phyloP scores from a whole-genome alignment of 30 jellyfish, hydroid and myxozoan species.

The Mastigias papua region DNA sequence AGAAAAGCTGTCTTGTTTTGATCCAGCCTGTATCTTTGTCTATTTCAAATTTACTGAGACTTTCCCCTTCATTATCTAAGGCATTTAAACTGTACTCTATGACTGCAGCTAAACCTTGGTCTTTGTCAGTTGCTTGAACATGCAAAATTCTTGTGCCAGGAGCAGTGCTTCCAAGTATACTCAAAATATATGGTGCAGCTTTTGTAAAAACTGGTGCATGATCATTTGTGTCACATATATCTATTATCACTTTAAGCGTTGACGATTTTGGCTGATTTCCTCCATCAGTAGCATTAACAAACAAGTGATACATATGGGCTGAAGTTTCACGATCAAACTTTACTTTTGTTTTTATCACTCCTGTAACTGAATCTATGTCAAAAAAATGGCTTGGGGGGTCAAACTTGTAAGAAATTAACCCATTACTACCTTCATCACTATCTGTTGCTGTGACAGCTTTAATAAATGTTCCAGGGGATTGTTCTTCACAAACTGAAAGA shows the following conservation, averaged over 20 bases:
- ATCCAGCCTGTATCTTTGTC: conserved; percentile 78
- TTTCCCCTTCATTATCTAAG: conserved; percentile 32
- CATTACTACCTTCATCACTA: conserved; percentile 89
- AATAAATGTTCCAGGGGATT: conserved; percentile 88
- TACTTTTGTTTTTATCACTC: conserved; percentile 76
- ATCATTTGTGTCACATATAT: conserved; percentile 84
- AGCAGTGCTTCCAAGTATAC: conserved; percentile 55
- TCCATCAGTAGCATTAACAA: conserved; percentile 87
- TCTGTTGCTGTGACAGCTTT: conserved; percentile 80
- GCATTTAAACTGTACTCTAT: conserved; percentile 66
- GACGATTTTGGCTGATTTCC: conserved; percentile 79
- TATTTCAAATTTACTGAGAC: conserved; percentile 52
- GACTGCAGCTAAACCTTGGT: conserved; percentile 57
- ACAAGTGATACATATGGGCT: conserved; percentile 33
- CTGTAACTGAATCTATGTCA: conserved; percentile 64
- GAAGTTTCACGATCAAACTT: conserved; percentile 87
- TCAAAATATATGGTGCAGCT: conserved; percentile 76
- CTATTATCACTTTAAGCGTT: conserved; percentile 58
- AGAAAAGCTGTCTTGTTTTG: conserved; percentile 33
- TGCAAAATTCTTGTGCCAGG: conserved; percentile 49
- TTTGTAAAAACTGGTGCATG: conserved; percentile 86
- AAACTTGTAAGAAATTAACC: conserved; percentile 69
- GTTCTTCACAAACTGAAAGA: conserved; percentile 87
- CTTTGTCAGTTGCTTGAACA: conserved; percentile 91
- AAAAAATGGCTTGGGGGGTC: conserved; percentile 66